phyloP scores from a whole-genome alignment of 2,797 vertebrate species.

The Alcedo atthis region DNA sequence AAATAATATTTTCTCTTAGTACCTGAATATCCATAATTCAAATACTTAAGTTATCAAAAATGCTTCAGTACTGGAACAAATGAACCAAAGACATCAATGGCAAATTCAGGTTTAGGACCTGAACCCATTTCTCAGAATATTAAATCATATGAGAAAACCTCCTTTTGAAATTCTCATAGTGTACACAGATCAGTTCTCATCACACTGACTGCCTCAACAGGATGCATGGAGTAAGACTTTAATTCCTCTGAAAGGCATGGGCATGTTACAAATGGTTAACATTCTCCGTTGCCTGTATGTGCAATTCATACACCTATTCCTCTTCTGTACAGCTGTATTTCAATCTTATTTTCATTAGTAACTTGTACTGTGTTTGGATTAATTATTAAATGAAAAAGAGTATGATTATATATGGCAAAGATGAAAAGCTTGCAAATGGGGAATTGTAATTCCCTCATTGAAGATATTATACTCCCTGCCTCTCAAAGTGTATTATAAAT shows the following conservation, averaged over 20 bases:
- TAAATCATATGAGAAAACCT: background rate
- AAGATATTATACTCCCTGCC: background rate
- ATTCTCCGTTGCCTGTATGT: background rate
- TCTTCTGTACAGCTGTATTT: background rate
- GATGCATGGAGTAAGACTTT: constrained; percentile 30
- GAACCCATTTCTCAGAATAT: background rate
- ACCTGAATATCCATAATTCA: background rate
- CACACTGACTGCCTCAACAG: background rate
- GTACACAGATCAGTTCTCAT: constrained; percentile 37
- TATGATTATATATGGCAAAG: background rate
- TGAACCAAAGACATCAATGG: background rate
- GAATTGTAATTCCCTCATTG: background rate
- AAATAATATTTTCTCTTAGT: background rate
- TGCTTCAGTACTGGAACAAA: background rate
- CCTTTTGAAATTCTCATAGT: constrained; percentile 3
- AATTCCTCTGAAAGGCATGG: background rate
- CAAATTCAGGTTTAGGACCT: constrained; percentile 17
- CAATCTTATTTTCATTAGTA: background rate
- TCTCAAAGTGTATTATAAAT: background rate
- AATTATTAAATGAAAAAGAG: constrained; percentile 33
- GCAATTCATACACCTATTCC: background rate
- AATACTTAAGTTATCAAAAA: background rate
- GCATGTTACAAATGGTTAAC: background rate
- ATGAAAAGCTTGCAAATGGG: background rate
- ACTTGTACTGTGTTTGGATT: background rate